phyloP scores from a whole-genome alignment of 2,113 vertebrate species.

The Bubalus kerabau region DNA sequence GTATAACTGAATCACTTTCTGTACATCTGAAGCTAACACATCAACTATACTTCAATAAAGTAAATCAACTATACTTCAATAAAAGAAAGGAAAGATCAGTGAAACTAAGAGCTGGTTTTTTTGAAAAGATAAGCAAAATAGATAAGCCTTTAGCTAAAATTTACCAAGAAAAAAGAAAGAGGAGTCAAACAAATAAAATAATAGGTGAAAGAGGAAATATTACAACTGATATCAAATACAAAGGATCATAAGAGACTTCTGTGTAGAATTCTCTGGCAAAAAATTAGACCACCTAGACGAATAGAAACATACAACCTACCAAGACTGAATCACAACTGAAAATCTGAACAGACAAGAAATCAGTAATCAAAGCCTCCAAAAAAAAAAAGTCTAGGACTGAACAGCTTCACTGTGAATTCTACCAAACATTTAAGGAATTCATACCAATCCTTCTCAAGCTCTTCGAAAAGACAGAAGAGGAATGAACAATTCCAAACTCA shows the following conservation, averaged over 20 bases:
- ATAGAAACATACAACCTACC: neutral
- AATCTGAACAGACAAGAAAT: neutral
- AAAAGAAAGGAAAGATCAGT: neutral
- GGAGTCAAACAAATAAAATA: neutral
- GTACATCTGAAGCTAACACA: neutral
- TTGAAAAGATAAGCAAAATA: neutral
- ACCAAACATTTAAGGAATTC: neutral
- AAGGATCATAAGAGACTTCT: neutral
- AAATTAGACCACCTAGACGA: neutral
- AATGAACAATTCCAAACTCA: neutral
- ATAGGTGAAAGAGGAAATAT: neutral
- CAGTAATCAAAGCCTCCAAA: neutral
- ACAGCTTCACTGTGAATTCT: neutral
- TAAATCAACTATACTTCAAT: neutral
- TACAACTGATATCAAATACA: neutral
- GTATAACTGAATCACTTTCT: neutral
- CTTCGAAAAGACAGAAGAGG: neutral
- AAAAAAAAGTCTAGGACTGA: neutral
- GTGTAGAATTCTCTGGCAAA: neutral
- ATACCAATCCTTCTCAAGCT: neutral
- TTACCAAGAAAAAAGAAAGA: neutral
- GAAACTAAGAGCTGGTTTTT: neutral
- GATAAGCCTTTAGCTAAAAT: neutral
- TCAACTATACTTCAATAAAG: neutral
- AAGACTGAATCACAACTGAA: neutral